Evolutionary conservation across 1,140 invertebrate species (phyloP).

Genomic region (Drosophila willistoni): DNA sequence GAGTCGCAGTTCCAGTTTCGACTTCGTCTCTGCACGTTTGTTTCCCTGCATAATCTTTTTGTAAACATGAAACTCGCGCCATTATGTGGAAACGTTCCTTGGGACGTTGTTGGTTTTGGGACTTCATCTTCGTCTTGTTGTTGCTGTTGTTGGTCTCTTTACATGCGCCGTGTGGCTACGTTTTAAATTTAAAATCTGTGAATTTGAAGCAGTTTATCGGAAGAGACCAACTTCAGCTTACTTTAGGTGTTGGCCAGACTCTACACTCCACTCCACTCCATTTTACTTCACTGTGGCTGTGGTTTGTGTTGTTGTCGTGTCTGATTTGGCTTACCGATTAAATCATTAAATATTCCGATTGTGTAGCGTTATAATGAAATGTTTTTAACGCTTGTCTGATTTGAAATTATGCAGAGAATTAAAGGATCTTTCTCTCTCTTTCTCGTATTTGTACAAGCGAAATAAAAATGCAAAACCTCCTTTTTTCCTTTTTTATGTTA

Average conservation of each 20-base stretch:
- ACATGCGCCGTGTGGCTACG: conserved; percentile 62
- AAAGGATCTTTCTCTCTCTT: conserved; percentile 58
- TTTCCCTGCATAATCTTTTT: conserved; percentile 76
- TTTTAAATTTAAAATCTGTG: conserved; percentile 82
- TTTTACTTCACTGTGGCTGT: conserved; percentile 5
- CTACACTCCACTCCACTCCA: background rate
- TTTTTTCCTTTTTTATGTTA: no score
- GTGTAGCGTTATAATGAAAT: conserved; percentile 83
- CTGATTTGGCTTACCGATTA: conserved; percentile 72
- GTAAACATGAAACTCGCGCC: conserved; percentile 83
- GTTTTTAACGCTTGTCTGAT: conserved; percentile 82
- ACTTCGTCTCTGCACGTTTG: conserved; percentile 60
- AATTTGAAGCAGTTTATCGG: conserved; percentile 81
- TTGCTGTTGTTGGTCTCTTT: conserved; percentile 41
- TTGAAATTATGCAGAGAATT: conserved; percentile 79
- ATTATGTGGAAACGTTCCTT: conserved; percentile 70
- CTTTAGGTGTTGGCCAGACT: conserved; percentile 63
- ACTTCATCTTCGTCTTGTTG: conserved; percentile 22
- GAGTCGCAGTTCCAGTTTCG: conserved; percentile 35
- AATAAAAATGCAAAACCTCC: conserved; percentile 7
- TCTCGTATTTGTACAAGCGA: conserved; percentile 47
- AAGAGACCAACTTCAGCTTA: conserved; percentile 20
- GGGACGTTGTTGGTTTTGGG: conserved; percentile 23
- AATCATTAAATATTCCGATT: conserved; percentile 83
- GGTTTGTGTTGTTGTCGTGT: conserved; percentile 37